phyloP scores from a whole-genome alignment of 1,140 invertebrate genomes.

The Teleogryllus occipitalis region DNA sequence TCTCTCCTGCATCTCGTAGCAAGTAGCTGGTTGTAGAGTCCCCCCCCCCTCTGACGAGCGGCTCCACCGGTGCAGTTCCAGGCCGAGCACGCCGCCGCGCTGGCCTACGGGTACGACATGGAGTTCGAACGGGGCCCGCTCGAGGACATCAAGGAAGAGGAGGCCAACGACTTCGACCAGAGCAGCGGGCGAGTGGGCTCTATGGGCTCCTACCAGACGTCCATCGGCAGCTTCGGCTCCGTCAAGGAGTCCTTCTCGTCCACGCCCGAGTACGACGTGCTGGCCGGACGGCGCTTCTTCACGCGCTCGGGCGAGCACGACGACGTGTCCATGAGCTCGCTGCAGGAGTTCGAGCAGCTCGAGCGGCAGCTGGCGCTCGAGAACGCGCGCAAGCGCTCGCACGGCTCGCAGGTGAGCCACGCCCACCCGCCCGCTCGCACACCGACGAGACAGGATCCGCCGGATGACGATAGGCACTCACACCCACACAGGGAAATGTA shows the following conservation, averaged over 20 bases:
- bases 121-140: slow-evolving; percentile 64
- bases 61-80: slow-evolving; percentile 49
- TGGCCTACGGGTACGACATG: slow-evolving; percentile 59
- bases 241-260: slow-evolving; percentile 67
- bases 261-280: slow-evolving; percentile 76
- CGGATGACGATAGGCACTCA: too few relatives aligned
- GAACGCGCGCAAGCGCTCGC: slow-evolving; percentile 45
- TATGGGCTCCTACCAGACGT: slow-evolving; percentile 71
- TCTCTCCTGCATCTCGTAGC: too few relatives aligned
- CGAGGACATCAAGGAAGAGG: slow-evolving; percentile 86
- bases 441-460: too few relatives aligned
- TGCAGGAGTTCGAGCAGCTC: slow-evolving; percentile 89
- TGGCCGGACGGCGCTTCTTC: slow-evolving; percentile 69
- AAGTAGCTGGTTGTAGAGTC: too few relatives aligned
- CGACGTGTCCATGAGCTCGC: slow-evolving; percentile 80
- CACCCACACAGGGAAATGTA: too few relatives aligned
- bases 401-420: slow-evolving; percentile 61
- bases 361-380: slow-evolving; percentile 69
- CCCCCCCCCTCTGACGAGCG: too few relatives aligned
- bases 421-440: too few relatives aligned
- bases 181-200: slow-evolving; percentile 68
- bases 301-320: slow-evolving; percentile 75
- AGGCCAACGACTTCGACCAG: slow-evolving; percentile 72
- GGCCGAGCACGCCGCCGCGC: slow-evolving; percentile 50
- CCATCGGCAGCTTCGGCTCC: slow-evolving; percentile 65